Evolutionary conservation across 2,888 invertebrate species (phyloP).

Genomic region (Phaonia tiefii): DNA sequence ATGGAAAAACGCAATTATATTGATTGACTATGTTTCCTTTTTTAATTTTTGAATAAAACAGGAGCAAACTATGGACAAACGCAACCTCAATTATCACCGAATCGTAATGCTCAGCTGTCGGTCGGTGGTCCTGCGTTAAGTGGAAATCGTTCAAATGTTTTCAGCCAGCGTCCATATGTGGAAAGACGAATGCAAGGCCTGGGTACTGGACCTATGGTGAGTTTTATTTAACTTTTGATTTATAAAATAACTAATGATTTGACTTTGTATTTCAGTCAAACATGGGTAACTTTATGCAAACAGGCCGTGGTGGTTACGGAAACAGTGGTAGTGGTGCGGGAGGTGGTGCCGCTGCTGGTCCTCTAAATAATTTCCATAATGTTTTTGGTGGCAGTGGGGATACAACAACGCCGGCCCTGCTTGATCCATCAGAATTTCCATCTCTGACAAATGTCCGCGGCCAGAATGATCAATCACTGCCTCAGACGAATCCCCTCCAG

Average conservation of each 20-base stretch:
- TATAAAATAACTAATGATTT: background rate
- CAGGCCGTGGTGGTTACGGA: constrained; percentile 81
- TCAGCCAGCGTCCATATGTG: constrained; percentile 90
- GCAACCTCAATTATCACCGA: constrained; percentile 83
- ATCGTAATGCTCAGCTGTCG: constrained; percentile 82
- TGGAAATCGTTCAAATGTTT: constrained; percentile 84
- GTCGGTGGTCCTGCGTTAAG: constrained; percentile 83
- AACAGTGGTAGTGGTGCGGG: constrained; percentile 84
- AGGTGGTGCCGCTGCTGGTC: constrained; percentile 83
- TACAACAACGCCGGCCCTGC: constrained; percentile 90
- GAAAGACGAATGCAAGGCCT: constrained; percentile 85
- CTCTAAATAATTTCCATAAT: constrained; percentile 89
- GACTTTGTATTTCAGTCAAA: constrained; percentile 81
- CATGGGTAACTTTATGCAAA: constrained; percentile 84
- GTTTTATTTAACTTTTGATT: constrained; percentile 51
- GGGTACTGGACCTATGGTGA: constrained; percentile 80
- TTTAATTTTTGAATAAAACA: constrained; percentile 24
- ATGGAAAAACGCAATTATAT: background rate
- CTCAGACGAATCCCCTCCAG: constrained; percentile 90
- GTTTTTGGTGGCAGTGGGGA: constrained; percentile 90
- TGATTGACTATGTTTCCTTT: no score
- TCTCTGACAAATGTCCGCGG: constrained; percentile 92
- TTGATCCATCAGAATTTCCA: constrained; percentile 96
- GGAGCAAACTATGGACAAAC: constrained; percentile 81
- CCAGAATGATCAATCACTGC: constrained; percentile 88